Base-by-base conservation (phyloP, 2,113 vertebrate species). In the Corythoichthys intestinalis region DNA sequence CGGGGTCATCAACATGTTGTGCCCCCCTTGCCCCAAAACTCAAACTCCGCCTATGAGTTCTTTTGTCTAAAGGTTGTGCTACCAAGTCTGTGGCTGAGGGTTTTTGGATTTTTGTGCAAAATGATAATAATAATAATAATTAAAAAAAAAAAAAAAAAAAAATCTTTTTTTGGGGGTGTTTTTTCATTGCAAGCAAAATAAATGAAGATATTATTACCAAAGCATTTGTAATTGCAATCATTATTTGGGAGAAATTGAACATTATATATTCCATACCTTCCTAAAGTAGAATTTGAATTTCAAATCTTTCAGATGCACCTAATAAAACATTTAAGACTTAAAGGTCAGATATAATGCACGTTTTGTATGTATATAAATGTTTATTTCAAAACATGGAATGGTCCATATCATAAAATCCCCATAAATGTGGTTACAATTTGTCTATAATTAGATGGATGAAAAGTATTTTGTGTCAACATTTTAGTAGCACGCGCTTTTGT, bases 371-470 rank as follows among this genome's bases (percentile, higher is more conserved):
- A 88, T 90, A 90, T 83, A 91, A 89, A 91, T 89, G 82, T 91
- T 91, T 90, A 91, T 91, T 91, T 91, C 83, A 91, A 90, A 89
- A 89, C 79, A 90, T 89, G 85, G 85, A 82, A 88, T 86, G 85
- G 81, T 73, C 80, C 80, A 82, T 83, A 85, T 84, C 86, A 84
- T 88, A 87, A 88, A 89, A 86, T 83, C 81, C 77, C 77, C 77
- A 85, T 84, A 83, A 87, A 87, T 85, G 77, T 65, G 34, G 74
- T 87, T 87, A 89, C 83, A 88, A 70, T 73, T 80, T 65, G 87
- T 77, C 75, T 53, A 86, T 89, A 85, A 87, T 71, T 75, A 72
- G 74, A 58, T 58, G 56, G 56, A 57, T 58, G 56, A 37, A 58
- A 58, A 34, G 56, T 58, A 38, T 37, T 58, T 58, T 6, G 34